These are phyloP conservation scores for Sialis fuliginosa DNA, from an alignment of 2,888 invertebrate genomes.

Conservation along the genomic window DNA sequence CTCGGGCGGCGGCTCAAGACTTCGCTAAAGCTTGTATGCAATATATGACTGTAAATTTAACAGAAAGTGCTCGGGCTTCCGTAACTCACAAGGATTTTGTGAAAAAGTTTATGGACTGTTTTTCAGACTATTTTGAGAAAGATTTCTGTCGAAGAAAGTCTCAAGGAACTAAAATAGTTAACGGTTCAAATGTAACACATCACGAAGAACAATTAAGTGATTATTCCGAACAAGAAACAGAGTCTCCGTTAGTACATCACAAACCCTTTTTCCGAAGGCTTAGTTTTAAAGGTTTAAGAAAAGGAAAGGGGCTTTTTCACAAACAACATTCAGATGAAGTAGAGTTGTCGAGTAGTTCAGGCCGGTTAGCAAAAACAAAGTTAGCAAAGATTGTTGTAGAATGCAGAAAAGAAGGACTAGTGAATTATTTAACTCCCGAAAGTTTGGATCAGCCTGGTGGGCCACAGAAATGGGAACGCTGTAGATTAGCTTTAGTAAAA, in stretches of 20 bases:
- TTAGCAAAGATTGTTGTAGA: slow-evolving; percentile 84
- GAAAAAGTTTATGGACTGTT: slow-evolving; percentile 67
- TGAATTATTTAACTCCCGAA: slow-evolving; percentile 83
- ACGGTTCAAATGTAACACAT: slow-evolving; percentile 19
- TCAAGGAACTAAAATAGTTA: slow-evolving; percentile 24
- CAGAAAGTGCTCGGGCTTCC: slow-evolving; percentile 43
- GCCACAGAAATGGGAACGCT: slow-evolving; percentile 87
- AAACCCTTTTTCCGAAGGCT: slow-evolving; percentile 67
- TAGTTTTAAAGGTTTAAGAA: slow-evolving; percentile 75
- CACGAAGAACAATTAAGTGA: slow-evolving; percentile 35
- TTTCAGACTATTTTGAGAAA: slow-evolving; percentile 68
- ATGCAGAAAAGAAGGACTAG: slow-evolving; percentile 83
- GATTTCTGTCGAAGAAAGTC: slow-evolving; percentile 45
- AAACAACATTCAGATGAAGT: slow-evolving; percentile 82
- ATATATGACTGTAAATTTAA: slow-evolving; percentile 51
- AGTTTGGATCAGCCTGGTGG: slow-evolving; percentile 69
- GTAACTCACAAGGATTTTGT: slow-evolving; percentile 64
- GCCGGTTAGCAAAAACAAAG: slow-evolving; percentile 64
- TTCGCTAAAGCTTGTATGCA: slow-evolving; percentile 75
- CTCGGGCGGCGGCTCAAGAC: slow-evolving; percentile 66
- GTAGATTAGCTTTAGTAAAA: slow-evolving; percentile 76
- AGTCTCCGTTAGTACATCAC: slow-evolving; percentile 62
- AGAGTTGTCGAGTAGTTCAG: slow-evolving; percentile 40
- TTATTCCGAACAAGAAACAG: slow-evolving; percentile 55
- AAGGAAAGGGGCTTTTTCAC: slow-evolving; percentile 70